Evolutionary conservation across 2,888 invertebrate species (phyloP).

Genomic region (Drosophila stalkeri): DNA sequence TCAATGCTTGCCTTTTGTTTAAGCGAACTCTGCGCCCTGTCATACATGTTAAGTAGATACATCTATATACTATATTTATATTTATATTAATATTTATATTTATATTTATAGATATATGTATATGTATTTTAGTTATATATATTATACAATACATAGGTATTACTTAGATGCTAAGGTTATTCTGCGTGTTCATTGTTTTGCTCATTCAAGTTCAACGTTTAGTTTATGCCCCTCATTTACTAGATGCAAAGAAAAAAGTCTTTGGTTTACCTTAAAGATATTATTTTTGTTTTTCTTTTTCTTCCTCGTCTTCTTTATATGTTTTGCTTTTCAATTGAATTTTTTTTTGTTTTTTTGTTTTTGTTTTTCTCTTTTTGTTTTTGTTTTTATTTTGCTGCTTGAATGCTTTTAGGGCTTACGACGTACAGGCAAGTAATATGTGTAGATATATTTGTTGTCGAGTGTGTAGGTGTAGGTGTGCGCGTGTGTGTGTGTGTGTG

Average conservation of each 20-base stretch:
- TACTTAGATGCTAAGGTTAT: conserved; percentile 62
- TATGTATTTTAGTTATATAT: conserved; percentile 53
- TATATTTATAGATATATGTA: conserved; percentile 39
- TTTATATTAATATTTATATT: conserved; percentile 36
- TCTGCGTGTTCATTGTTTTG: conserved; percentile 32
- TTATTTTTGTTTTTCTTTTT: conserved; percentile 40
- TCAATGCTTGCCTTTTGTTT: conserved; percentile 71
- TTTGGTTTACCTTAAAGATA: conserved; percentile 84
- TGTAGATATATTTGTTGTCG: conserved; percentile 29
- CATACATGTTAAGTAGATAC: conserved; percentile 67
- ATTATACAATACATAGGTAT: conserved; percentile 71
- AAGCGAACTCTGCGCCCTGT: conserved; percentile 39
- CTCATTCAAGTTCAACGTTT: conserved; percentile 49
- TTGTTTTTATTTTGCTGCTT: conserved; percentile 30
- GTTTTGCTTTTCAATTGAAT: conserved; percentile 14
- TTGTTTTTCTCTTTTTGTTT: conserved; percentile 9
- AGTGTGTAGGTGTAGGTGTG: conserved; percentile 11
- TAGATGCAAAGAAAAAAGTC: conserved; percentile 84
- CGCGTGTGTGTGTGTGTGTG: conserved; percentile 13
- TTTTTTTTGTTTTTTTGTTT: conserved; percentile 10
- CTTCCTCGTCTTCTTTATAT: conserved; percentile 23
- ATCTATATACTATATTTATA: conserved; percentile 58
- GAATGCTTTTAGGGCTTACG: conserved; percentile 61
- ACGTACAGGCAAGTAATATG: conserved; percentile 72
- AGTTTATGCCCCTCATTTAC: conserved; percentile 56